phyloP scores from a whole-genome alignment of 2,113 vertebrate species.

The Peromyscus maniculatus region DNA sequence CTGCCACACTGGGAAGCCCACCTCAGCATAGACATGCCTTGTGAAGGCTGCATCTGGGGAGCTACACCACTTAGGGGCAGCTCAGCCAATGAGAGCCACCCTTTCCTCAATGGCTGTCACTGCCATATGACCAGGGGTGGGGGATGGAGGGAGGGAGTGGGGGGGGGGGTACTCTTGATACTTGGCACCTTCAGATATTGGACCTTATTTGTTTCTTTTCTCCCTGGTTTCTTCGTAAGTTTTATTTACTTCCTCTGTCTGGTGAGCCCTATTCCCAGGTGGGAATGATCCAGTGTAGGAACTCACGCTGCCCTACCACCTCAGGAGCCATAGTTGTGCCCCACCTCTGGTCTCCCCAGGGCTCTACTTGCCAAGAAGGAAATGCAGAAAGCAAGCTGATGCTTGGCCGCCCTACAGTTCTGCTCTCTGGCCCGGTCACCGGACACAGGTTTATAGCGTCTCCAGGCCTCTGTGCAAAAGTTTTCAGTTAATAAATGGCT shows the following conservation, averaged over 20 bases:
- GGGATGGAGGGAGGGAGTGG: background rate
- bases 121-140: background rate
- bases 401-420: background rate
- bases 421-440: background rate
- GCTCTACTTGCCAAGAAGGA: background rate
- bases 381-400: background rate
- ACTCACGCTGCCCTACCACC: too few relatives aligned
- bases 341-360: background rate
- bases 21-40: background rate
- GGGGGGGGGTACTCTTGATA: too few relatives aligned
- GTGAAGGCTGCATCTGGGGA: too few relatives aligned
- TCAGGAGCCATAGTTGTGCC: background rate
- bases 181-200: background rate
- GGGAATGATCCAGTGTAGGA: background rate
- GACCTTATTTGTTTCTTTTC: background rate
- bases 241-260: background rate
- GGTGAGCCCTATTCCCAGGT: background rate
- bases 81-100: background rate
- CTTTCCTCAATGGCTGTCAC: too few relatives aligned
- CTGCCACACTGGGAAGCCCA: background rate
- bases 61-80: background rate
- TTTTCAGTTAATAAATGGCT: conserved; percentile 26
- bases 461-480: background rate
- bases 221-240: background rate
- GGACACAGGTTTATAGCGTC: conserved; percentile 14